phyloP scores from a whole-genome alignment of 1,140 invertebrate species.

The Sycophaga agraensis region DNA sequence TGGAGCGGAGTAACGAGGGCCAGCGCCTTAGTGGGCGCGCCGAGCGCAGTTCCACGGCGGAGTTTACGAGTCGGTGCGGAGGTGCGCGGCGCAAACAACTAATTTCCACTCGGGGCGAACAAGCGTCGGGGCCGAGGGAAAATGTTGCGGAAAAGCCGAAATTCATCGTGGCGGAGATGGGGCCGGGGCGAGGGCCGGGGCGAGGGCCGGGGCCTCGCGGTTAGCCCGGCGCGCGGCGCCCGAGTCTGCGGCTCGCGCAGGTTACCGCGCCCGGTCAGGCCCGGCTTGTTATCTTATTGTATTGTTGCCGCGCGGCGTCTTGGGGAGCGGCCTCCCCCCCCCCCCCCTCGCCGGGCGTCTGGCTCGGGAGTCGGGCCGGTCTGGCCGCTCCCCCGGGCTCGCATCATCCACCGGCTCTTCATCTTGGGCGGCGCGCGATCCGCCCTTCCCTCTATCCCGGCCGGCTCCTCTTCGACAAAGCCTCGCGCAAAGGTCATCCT shows the following conservation, averaged over 20 bases:
- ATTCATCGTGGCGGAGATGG: conserved; percentile 14
- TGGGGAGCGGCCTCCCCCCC: conserved; percentile 38
- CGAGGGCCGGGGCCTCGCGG: conserved; percentile 8
- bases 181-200: not conserved
- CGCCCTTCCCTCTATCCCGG: conserved; percentile 17
- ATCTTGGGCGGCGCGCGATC: too few relatives aligned
- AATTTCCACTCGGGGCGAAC: conserved; percentile 2
- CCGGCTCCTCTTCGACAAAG: conserved; percentile 20
- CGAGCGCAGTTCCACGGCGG: conserved; percentile 19
- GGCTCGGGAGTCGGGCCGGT: not conserved
- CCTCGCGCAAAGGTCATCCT: conserved; percentile 20
- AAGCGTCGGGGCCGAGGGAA: not conserved
- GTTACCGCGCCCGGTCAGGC: too few relatives aligned
- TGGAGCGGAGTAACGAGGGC: conserved; percentile 21
- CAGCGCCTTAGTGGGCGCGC: conserved; percentile 15
- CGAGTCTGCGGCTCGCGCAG: too few relatives aligned
- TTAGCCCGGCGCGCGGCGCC: conserved; percentile 19
- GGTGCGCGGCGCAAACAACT: not conserved
- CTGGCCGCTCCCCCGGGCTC: not conserved
- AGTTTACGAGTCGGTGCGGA: conserved; percentile 4
- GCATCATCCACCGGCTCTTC: conserved; percentile 21
- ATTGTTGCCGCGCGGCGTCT: conserved; percentile 46
- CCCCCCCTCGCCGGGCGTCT: too few relatives aligned
- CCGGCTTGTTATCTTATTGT: conserved; percentile 51
- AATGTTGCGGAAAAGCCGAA: conserved; percentile 19